Evolutionary conservation across 2,888 invertebrate genomes (phyloP).

Genomic region (Cephus runcator): DNA sequence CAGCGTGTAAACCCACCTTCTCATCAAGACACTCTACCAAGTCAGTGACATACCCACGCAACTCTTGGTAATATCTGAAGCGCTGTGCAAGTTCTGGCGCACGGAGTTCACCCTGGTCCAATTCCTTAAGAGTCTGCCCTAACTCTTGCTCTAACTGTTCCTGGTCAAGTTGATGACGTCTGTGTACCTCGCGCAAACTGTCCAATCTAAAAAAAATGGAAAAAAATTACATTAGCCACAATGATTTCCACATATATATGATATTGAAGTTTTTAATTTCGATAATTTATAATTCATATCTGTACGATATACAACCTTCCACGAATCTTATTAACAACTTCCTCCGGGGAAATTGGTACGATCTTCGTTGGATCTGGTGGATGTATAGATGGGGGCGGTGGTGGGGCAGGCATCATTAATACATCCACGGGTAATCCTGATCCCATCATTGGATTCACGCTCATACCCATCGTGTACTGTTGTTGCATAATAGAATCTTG

Average conservation of each 20-base stretch:
- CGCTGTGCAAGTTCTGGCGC: conserved; percentile 80
- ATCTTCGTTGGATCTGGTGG: conserved; percentile 61
- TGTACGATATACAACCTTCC: conserved; percentile 57
- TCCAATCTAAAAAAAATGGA: conserved; percentile 65
- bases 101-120: conserved; percentile 70
- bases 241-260: background rate
- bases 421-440: conserved; percentile 53
- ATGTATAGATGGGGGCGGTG: conserved; percentile 59
- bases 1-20: conserved; percentile 77
- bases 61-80: conserved; percentile 94
- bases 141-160: conserved; percentile 66
- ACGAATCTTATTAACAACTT: conserved; percentile 67
- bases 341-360: conserved; percentile 66
- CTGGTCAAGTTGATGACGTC: conserved; percentile 68
- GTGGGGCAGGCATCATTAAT: conserved; percentile 60
- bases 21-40: conserved; percentile 97
- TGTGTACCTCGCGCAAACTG: conserved; percentile 71
- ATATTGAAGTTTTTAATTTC: background rate
- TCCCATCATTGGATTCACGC: conserved; percentile 46
- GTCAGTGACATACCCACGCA: conserved; percentile 94
- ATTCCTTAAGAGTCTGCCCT: conserved; percentile 62
- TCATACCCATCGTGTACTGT: conserved; percentile 56
- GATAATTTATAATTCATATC: background rate
- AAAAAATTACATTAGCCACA: background rate
- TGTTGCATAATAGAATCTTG: conserved; percentile 66